Percentiles rank a stretch among this genome's conserved stretches.
phyloP scores from a whole-genome alignment of 2,797 vertebrate species.

The Liasis olivaceus region DNA sequence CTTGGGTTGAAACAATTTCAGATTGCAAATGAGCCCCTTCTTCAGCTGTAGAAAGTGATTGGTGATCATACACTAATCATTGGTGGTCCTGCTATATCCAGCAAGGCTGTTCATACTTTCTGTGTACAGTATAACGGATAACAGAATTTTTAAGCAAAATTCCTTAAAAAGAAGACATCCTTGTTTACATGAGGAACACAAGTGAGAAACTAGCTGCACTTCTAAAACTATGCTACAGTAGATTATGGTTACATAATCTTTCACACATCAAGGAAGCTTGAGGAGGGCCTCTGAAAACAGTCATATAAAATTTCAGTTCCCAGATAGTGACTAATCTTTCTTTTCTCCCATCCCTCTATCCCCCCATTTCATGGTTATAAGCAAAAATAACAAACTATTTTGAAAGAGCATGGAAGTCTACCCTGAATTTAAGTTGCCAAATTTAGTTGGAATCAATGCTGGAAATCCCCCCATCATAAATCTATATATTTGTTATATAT shows the following conservation, averaged over 20 bases:
- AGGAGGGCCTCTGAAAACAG: neutral
- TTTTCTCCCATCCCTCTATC: neutral
- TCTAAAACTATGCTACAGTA: neutral
- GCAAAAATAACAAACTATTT: neutral
- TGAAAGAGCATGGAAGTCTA: neutral
- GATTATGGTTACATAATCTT: neutral
- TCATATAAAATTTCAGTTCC: neutral
- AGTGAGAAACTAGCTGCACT: neutral
- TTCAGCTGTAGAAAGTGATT: neutral
- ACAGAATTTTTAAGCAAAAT: neutral
- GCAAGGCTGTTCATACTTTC: neutral
- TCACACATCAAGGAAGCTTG: neutral
- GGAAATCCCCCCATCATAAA: neutral
- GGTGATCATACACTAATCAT: neutral
- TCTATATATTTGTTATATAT: neutral
- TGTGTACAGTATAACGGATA: neutral
- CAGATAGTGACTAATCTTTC: neutral
- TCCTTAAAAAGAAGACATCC: neutral
- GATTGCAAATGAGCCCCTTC: conserved; percentile 22
- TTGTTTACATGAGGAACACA: neutral
- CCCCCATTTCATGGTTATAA: neutral
- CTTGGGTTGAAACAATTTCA: conserved; percentile 36
- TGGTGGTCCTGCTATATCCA: neutral
- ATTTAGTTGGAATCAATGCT: neutral
- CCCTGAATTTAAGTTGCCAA: neutral